Conservation (phyloP, 2,113 vertebrate species). For the Urocolius indicus region DNA sequence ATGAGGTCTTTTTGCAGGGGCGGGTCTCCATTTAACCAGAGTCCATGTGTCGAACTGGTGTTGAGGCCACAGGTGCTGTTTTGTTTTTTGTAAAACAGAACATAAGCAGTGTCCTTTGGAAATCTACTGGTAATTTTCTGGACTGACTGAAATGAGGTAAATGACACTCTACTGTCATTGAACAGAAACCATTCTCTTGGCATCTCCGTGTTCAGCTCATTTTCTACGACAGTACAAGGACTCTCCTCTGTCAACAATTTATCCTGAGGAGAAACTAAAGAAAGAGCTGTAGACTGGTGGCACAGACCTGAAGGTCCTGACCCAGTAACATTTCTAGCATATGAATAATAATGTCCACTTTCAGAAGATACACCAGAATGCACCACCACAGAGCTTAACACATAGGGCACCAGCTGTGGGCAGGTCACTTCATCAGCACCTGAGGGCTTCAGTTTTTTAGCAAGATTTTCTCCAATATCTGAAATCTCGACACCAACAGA, state of each 20-base stretch:
- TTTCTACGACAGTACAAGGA: constrained; percentile 67
- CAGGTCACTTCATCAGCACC: constrained; percentile 82
- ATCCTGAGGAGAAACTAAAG: constrained; percentile 70
- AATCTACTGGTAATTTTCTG: constrained; percentile 96
- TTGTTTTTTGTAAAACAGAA: constrained; percentile 95
- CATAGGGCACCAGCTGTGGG: constrained; percentile 82
- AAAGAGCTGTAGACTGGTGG: constrained; percentile 70
- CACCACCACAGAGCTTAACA: constrained; percentile 94
- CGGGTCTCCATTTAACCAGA: constrained; percentile 88
- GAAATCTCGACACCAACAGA: constrained; percentile 83
- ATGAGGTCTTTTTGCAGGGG: constrained; percentile 97
- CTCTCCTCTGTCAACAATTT: constrained; percentile 65
- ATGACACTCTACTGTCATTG: constrained; percentile 97
- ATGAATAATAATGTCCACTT: constrained; percentile 98
- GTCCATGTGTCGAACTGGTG: constrained; percentile 74
- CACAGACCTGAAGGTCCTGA: constrained; percentile 75
- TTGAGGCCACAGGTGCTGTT: constrained; percentile 70
- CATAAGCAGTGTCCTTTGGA: constrained; percentile 98
- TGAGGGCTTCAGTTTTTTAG: constrained; percentile 96
- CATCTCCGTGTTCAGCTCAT: constrained; percentile 77
- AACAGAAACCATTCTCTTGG: constrained; percentile 95
- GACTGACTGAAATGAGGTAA: constrained; percentile 95
- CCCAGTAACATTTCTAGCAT: constrained; percentile 86
- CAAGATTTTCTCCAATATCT: constrained; percentile 90
- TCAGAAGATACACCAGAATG: constrained; percentile 98